These are phyloP conservation scores for Ophraella communa DNA, from an alignment of 2,888 invertebrate genomes.

Conservation along the genomic window DNA sequence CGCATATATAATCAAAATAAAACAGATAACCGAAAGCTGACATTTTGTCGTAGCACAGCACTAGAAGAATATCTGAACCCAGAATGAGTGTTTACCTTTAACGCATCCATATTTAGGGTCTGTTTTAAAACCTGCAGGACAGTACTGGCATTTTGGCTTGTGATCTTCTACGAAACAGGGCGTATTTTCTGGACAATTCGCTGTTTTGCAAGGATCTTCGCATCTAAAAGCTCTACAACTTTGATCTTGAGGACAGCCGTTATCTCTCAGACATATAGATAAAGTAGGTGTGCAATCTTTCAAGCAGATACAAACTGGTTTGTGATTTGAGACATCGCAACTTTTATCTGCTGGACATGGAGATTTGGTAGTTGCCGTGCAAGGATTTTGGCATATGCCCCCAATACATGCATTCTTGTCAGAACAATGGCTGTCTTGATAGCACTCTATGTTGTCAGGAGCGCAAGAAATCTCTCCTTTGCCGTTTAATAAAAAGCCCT, in stretches of 20 bases:
- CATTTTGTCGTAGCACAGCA: constrained; percentile 48
- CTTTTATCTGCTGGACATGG: constrained; percentile 83
- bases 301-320: constrained; percentile 84
- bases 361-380: constrained; percentile 68
- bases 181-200: constrained; percentile 82
- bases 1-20: constrained; percentile 45
- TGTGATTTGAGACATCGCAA: constrained; percentile 88
- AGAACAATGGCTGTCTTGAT: constrained; percentile 82
- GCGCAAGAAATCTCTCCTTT: constrained; percentile 87
- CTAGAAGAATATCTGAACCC: constrained; percentile 45
- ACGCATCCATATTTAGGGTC: constrained; percentile 93
- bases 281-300: constrained; percentile 85
- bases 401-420: constrained; percentile 85
- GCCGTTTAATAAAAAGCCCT: constrained; percentile 87
- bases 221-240: constrained; percentile 90
- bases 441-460: constrained; percentile 79
- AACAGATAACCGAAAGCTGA: constrained; percentile 51
- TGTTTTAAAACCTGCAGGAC: constrained; percentile 90
- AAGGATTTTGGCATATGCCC: constrained; percentile 86
- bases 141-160: constrained; percentile 94
- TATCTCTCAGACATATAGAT: constrained; percentile 88
- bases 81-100: constrained; percentile 79
- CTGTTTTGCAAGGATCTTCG: constrained; percentile 86
- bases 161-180: constrained; percentile 95
- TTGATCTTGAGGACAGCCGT: constrained; percentile 83